Evolutionary conservation across 2,888 invertebrate genomes (phyloP), one percentile per base, ranked within the genome.

Genomic region (Zele albiditarsus): DNA sequence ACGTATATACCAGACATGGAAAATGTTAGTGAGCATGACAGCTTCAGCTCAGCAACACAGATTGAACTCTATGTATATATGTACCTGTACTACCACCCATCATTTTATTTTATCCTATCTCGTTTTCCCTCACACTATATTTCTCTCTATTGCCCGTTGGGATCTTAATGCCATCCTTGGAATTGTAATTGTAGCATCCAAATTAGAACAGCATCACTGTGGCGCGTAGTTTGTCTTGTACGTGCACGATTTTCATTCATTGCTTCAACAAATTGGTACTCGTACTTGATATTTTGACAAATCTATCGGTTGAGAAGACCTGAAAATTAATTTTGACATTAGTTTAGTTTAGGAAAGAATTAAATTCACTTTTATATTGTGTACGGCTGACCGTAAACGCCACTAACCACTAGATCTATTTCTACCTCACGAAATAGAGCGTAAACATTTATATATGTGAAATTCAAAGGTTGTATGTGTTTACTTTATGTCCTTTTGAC

Each of bases 181-280:
- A 28, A 49, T 27, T 28, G 69, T 69, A 38, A 69, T 69, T 57
- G 69, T 31, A 28, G 28, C 12, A 20, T 67, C 27, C 42, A 67
- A 67, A 25, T 69, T 57, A 49, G 46, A 68, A 28, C 31, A 2
- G 23, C 27, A 27, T 49, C 8, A 14, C 57, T 62, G 20, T 20
- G 25, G 10, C 3, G 62, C 14, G 27, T 1, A 20, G 31, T 28
- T 53, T 8, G 53, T 53, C 6, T 53, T n/a, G 8, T 38, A 38
- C 38, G 12, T 53, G 53, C 2, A 20, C 4, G 53, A 53, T 53
- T 23, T 23, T 20, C 33, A 23, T 28, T 38, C 38, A 2, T 12
- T 38, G 8, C 12, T 12, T 38, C n/a, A n/a, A n/a, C n/a, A 12
- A 38, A 38, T 12, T 12, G 38, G 38, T 8, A 8, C 38, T 38